Evolutionary conservation across 2,888 invertebrate genomes (phyloP), one percentile per base, ranked within the genome.

Genomic region (Trichogramma evanescens): DNA sequence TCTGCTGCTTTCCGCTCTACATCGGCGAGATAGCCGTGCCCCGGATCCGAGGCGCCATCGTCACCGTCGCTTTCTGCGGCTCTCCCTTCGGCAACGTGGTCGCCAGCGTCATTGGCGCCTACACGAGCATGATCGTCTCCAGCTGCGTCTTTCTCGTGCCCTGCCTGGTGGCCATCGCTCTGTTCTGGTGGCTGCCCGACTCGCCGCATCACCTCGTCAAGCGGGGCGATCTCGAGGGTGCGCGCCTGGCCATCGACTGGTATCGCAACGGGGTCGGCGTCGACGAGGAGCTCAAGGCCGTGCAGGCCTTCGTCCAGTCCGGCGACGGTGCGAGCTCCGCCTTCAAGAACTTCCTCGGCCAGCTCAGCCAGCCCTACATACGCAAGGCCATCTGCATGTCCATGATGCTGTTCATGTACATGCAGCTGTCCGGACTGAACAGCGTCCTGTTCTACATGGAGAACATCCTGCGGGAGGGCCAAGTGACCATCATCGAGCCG

Each of bases 391-490:
- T 72, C 7, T n/a, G 70, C 4, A 61, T 75, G 9, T 62, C 67
- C 0, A 61, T 65, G 4, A 49, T 69, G 0, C 59, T 77, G 1
- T 72, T 70, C 55, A 63, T 72, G 8, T 72, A 73, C 54, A 65
- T 70, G 59, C 76, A 76, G 51, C 45, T 73, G 4, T 68, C 70
- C 58, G 77, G 77, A 7, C 53, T 75, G 0, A 71, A 72, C 51
- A 67, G 69, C 4, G 60, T 76, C 4, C 42, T 71, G 4, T 73
- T 70, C 46, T 76, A 75, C 65, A 72, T 75, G 73, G 75, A 76
- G 56, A 69, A 68, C n/a, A 73, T 76, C 8, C 54, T 76, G 43
- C 68, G 26, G 5, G 67, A 66, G 1, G 71, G 70, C 1, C 43
- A 64, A 5, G 69, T 74, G 0, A 66, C 65, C 0, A 26, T 26